Conservation (phyloP, 2,113 vertebrate species). For the Misgurnus mizolepis region DNA sequence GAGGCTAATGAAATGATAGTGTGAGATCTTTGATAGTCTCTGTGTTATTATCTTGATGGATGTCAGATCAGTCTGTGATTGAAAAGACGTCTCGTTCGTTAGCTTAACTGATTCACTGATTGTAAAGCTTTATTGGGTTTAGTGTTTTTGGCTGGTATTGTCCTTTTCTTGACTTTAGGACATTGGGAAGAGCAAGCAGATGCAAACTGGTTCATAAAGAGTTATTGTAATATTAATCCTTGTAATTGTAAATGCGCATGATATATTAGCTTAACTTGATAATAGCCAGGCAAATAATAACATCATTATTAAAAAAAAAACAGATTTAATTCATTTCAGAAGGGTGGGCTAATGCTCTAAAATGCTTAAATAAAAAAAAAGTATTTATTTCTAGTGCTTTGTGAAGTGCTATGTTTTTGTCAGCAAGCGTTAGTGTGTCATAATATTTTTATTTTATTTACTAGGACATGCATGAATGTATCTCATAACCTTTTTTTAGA, state of each 20-base stretch:
- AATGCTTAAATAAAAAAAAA: neutral
- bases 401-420: no score
- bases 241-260: neutral
- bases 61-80: conserved; percentile 21
- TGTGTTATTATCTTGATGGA: conserved; percentile 24
- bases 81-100: conserved; percentile 12
- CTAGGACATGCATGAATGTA: no score
- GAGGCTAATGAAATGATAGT: conserved; percentile 13
- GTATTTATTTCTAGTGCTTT: neutral
- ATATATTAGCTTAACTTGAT: neutral
- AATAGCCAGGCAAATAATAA: neutral
- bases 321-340: neutral
- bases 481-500: no score
- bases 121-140: neutral
- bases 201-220: neutral
- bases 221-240: neutral
- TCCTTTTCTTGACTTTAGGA: neutral
- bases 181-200: neutral
- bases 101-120: conserved; percentile 10
- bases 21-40: neutral
- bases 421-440: no score
- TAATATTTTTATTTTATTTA: no score
- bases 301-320: conserved; percentile 11
- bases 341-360: neutral
- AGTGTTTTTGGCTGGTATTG: neutral